Conservation (phyloP, 2,888 invertebrate species). For the Micoletzkya japonica region DNA sequence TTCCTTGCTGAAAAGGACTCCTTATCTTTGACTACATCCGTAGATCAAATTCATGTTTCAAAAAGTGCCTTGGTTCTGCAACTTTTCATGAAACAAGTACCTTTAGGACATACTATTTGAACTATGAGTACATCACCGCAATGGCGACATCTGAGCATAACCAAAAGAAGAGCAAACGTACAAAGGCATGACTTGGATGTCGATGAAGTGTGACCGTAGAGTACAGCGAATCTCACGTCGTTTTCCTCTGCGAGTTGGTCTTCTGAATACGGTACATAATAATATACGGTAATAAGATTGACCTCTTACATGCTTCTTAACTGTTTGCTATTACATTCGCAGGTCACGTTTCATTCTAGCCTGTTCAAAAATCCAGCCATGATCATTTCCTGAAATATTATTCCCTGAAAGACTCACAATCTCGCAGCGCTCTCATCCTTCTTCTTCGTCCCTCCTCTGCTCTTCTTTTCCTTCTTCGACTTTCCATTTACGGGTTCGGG, state of each 20-base stretch:
- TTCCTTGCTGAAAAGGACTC: background rate
- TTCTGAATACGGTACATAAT: too few relatives aligned
- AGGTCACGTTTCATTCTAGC: background rate
- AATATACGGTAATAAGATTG: background rate
- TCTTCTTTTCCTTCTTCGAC: conserved; percentile 3
- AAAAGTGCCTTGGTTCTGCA: background rate
- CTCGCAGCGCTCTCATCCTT: background rate
- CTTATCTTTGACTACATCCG: background rate
- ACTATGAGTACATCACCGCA: background rate
- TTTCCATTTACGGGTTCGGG: too few relatives aligned
- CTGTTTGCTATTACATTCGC: background rate
- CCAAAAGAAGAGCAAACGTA: background rate
- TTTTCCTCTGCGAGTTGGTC: conserved; percentile 10
- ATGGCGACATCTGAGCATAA: background rate
- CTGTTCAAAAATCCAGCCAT: background rate
- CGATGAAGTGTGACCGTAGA: conserved; percentile 16
- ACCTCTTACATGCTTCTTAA: background rate
- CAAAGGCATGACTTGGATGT: conserved; percentile 19
- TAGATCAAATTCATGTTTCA: background rate
- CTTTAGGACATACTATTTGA: background rate
- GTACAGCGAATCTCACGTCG: conserved; percentile 18
- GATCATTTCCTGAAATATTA: too few relatives aligned
- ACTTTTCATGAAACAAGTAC: background rate
- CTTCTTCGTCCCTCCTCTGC: background rate
- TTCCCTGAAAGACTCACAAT: background rate